Percentiles rank a stretch among this genome's conserved stretches.
phyloP scores from a whole-genome alignment of 2,888 invertebrate species.

The Drosophila phalerata region DNA sequence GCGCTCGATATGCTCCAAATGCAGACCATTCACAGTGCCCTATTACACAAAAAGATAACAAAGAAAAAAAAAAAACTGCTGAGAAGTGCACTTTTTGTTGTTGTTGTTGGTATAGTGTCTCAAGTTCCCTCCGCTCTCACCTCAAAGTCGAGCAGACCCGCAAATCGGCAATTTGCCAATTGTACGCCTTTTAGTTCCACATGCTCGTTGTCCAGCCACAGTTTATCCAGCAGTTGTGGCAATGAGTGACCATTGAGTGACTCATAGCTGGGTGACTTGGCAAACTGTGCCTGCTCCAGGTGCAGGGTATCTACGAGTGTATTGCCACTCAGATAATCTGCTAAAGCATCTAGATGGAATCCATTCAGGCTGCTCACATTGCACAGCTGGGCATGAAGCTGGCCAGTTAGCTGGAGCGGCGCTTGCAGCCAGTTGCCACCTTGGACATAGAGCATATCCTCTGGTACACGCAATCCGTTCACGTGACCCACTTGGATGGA shows the following conservation, averaged over 20 bases:
- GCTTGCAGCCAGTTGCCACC: slow-evolving; percentile 69
- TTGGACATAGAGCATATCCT: slow-evolving; percentile 85
- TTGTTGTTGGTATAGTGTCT: too few relatives aligned
- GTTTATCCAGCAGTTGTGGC: slow-evolving; percentile 79
- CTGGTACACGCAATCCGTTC: slow-evolving; percentile 84
- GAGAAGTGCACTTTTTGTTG: not conserved
- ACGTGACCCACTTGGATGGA: slow-evolving; percentile 76
- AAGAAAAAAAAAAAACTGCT: not conserved
- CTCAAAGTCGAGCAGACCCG: slow-evolving; percentile 79
- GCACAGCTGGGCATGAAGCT: slow-evolving; percentile 39
- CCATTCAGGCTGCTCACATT: slow-evolving; percentile 74
- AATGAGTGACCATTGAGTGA: slow-evolving; percentile 85
- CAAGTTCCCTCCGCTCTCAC: slow-evolving; percentile 44
- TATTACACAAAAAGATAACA: slow-evolving; percentile 62
- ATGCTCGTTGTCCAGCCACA: slow-evolving; percentile 86
- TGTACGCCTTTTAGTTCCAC: slow-evolving; percentile 68
- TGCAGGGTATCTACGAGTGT: slow-evolving; percentile 57
- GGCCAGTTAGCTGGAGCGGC: slow-evolving; percentile 55
- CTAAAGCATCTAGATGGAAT: slow-evolving; percentile 61
- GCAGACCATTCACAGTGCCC: slow-evolving; percentile 86
- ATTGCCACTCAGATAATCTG: slow-evolving; percentile 58
- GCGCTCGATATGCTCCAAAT: slow-evolving; percentile 85
- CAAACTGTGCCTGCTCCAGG: slow-evolving; percentile 85
- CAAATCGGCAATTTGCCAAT: slow-evolving; percentile 67
- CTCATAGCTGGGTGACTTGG: slow-evolving; percentile 84